Evolutionary conservation across 2,888 invertebrate species (phyloP).

Genomic region (Ophion slaviceki): DNA sequence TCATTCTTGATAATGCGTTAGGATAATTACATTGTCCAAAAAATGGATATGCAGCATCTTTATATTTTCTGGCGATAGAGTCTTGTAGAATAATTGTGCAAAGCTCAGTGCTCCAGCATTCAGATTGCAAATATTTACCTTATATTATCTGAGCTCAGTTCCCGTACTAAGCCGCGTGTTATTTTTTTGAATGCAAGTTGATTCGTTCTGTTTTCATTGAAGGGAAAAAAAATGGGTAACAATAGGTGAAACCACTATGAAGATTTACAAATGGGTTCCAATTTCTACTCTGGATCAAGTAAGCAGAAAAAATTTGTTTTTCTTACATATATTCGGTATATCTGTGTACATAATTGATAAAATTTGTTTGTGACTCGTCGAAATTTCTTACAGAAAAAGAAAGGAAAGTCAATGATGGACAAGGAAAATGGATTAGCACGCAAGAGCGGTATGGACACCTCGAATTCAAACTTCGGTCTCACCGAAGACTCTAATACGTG

Average conservation of each 20-base stretch:
- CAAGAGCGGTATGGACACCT: conserved; percentile 89
- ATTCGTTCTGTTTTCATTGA: conserved; percentile 71
- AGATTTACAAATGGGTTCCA: conserved; percentile 99
- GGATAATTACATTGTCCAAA: no score
- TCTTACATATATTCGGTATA: not conserved
- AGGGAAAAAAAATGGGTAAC: conserved; percentile 99
- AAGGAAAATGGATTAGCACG: conserved; percentile 91
- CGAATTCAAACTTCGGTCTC: conserved; percentile 93
- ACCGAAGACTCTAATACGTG: conserved; percentile 97
- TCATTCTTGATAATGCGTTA: no score
- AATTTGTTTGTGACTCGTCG: not conserved
- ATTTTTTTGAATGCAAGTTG: conserved; percentile 7
- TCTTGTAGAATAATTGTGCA: no score
- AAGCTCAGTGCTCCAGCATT: not conserved
- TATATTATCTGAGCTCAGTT: no score
- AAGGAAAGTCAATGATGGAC: conserved; percentile 89
- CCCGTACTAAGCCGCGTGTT: not conserved
- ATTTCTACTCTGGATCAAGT: conserved; percentile 91
- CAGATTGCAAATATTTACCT: not conserved
- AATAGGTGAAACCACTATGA: conserved; percentile 99
- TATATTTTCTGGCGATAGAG: no score
- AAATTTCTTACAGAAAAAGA: conserved; percentile 85
- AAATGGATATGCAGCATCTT: no score
- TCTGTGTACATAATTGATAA: not conserved
- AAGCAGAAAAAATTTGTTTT: conserved; percentile 13